Conservation (phyloP, 1,140 invertebrate species). For the Grapholita molesta region DNA sequence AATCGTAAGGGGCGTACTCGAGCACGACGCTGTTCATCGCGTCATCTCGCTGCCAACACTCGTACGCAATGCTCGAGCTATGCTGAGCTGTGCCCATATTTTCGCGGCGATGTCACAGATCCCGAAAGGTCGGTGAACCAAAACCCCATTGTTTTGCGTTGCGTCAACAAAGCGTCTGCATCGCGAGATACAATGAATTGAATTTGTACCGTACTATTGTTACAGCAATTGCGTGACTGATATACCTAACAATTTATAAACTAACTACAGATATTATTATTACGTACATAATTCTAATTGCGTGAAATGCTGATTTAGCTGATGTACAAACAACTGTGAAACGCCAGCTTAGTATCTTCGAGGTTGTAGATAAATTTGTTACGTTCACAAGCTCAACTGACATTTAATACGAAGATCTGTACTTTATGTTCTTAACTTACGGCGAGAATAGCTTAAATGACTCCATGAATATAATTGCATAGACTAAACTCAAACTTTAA, state of each 20-base stretch:
- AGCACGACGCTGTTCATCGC: constrained; percentile 65
- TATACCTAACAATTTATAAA: constrained; percentile 25
- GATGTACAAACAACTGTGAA: constrained; percentile 15
- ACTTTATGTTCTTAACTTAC: not conserved
- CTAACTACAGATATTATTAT: constrained; percentile 15
- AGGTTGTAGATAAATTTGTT: constrained; percentile 1
- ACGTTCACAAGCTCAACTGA: not conserved
- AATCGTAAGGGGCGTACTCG: constrained; percentile 60
- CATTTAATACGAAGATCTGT: constrained; percentile 6
- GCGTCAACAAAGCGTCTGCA: constrained; percentile 74
- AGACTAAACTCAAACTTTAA: too few species aligned
- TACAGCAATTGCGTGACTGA: constrained; percentile 64
- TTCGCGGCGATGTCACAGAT: constrained; percentile 73
- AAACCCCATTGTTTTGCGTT: constrained; percentile 73
- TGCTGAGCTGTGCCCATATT: constrained; percentile 68
- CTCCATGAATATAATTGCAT: too few species aligned
- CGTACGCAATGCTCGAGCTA: constrained; percentile 44
- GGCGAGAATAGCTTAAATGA: not conserved
- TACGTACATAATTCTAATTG: constrained; percentile 21
- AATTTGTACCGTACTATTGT: constrained; percentile 72
- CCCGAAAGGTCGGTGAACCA: constrained; percentile 70
- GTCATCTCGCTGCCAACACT: constrained; percentile 40
- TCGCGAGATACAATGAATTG: constrained; percentile 64
- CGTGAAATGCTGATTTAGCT: constrained; percentile 19
- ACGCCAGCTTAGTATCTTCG: constrained; percentile 4